Base-by-base conservation (phyloP, 2,113 vertebrate genomes). In the Felis chaus region DNA sequence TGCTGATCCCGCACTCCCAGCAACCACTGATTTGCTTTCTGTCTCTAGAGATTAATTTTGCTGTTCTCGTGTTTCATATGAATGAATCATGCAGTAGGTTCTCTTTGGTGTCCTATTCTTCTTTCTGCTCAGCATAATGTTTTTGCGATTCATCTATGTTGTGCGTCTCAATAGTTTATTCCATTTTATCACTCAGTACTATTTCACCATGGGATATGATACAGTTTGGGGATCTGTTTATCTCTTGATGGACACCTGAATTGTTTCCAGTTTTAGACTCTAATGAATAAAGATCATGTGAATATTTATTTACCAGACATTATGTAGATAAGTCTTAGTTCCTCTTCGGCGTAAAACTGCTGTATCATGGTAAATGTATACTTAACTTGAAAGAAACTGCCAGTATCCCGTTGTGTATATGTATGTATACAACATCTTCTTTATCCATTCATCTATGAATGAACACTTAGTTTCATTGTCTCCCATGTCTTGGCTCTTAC, bases 281-380 rank as follows among this genome's bases (percentile, higher is more conserved):
- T 71, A 86, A 71, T 80, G 81, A 86, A 86, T 91, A 73, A 91
- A 88, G 48, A 27, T 88, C 31, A 25, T 82, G 25, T 68, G 36
- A 66, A 94, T 76, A 45, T 76, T 61, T 69, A 69, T 92, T 94
- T 88, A 89, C 48, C 39, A 92, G 27, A 78, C 69, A 89, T 92
- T 89, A 83, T 63, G 27, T 41, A 88, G 69, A 88, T 27, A 61
- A 91, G 55, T 55, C 82, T 96, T 95, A n/a, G 92, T 88, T 91
- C 95, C 39, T 83, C 19, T 69, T 76, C 36, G 21, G 84, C 31
- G 4, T 82, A 87, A 74, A 94, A 79, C 53, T 95, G 66, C 48
- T 63, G 1, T 33, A 82, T 92, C 15, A 63, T 53, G n/a, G 55
- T 53, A 92, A 86, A 53, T 69, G n/a, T 68, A 84, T 63, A 63